phyloP scores from a whole-genome alignment of 2,113 vertebrate genomes.

The Philantomba maxwellii region DNA sequence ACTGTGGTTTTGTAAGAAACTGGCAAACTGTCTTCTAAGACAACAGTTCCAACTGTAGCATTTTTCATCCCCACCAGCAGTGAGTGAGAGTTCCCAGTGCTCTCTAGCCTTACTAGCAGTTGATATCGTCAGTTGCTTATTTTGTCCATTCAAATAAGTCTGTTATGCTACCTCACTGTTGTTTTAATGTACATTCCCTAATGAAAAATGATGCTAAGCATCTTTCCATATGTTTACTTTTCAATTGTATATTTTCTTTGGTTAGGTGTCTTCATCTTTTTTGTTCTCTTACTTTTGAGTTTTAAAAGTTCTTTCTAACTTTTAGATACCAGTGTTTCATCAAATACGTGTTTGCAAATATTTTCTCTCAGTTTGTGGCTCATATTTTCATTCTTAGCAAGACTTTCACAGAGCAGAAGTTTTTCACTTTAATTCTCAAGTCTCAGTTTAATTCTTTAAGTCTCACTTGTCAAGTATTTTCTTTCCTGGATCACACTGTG shows the following conservation, averaged over 20 bases:
- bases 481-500: neutral
- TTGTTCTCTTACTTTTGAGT: neutral
- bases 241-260: neutral
- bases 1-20: neutral
- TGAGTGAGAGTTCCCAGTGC: neutral
- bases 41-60: neutral
- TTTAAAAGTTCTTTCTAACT: neutral
- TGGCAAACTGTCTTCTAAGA: neutral
- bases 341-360: neutral
- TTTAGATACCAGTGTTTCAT: neutral
- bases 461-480: neutral
- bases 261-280: neutral
- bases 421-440: neutral
- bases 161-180: neutral
- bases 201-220: neutral
- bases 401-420: neutral
- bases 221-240: neutral
- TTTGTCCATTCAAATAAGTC: neutral
- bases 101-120: neutral
- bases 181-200: neutral
- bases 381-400: neutral
- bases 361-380: neutral
- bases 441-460: neutral
- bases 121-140: neutral
- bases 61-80: neutral